Evolutionary conservation across 2,113 vertebrate genomes (phyloP), one percentile per base, ranked within the genome.

Genomic region (Murina feae): DNA sequence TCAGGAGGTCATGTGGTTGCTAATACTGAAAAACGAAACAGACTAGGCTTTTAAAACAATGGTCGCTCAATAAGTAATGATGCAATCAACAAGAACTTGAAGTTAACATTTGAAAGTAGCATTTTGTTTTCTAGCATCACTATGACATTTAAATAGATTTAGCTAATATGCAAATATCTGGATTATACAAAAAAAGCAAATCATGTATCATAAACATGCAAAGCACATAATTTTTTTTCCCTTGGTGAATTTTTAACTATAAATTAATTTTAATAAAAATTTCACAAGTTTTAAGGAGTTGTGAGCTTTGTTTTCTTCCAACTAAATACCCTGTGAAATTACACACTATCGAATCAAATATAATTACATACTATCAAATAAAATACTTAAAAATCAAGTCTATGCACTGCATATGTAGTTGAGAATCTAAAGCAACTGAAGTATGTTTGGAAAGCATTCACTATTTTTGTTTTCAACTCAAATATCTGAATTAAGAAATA

Each of bases 51-150:
- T 44, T 85, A 76, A n/a, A 69, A 65, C 85, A 84, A 55, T 13
- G 42, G 32, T 83, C 17, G 79, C n/a, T 89, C 37, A 69, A 78
- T 90, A 76, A 42, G 12, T 92, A 93, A 37, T 10, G 10, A 82
- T 83, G 39, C 74, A 42, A 92, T 75, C 95, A 93, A 49, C 20
- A 94, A 84, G 71, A 55, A 97, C 86, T 96, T 97, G 97, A 93
- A 68, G 93, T 95, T 97, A 97, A 94, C 95, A 98, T 93, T 97
- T 78, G 74, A 90, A 81, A 63, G n/a, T 81, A 91, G n/a, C 30
- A 53, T 65, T 84, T 86, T 9, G 66, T 97, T 95, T 97, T 95
- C 66, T 82, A 90, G 49, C 25, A 96, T 63, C 21, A 83, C 6
- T 51, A 84, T 60, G 66, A 78, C 35, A 89, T 83, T 97, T 93